Conservation (phyloP, 2,113 vertebrate species). For the Dasypus novemcinctus region DNA sequence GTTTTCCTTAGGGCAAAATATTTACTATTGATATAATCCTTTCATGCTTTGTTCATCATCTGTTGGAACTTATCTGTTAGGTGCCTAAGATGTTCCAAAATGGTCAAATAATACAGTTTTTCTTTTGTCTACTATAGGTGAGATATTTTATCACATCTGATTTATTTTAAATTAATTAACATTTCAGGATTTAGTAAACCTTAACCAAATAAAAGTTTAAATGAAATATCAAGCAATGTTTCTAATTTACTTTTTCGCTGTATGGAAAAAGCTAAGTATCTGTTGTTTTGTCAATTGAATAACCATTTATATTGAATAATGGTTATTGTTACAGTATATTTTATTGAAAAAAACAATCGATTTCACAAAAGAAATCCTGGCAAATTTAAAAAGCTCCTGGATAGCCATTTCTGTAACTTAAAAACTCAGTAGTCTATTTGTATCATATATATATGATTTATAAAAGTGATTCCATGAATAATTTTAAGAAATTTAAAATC, state of each 20-base stretch:
- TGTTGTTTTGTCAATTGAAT: background rate
- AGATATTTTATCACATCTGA: background rate
- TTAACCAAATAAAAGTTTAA: background rate
- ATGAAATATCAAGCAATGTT: background rate
- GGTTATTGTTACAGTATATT: no score
- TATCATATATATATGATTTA: background rate
- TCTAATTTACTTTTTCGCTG: background rate
- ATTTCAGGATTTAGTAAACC: background rate
- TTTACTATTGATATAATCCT: background rate
- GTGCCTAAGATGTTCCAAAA: background rate
- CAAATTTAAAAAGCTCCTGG: background rate
- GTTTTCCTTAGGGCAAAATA: background rate
- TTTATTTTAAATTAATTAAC: background rate
- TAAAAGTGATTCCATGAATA: background rate
- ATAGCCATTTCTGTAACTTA: background rate
- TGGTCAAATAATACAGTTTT: background rate
- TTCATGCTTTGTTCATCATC: background rate
- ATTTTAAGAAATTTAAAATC: conserved; percentile 11
- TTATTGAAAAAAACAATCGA: background rate
- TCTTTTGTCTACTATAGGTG: background rate
- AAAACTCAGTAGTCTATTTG: background rate
- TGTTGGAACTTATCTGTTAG: background rate
- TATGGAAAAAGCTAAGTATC: background rate
- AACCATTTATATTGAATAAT: background rate
- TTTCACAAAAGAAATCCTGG: background rate